phyloP scores from a whole-genome alignment of 2,113 vertebrate genomes.

The Dendrocopos noguchii region DNA sequence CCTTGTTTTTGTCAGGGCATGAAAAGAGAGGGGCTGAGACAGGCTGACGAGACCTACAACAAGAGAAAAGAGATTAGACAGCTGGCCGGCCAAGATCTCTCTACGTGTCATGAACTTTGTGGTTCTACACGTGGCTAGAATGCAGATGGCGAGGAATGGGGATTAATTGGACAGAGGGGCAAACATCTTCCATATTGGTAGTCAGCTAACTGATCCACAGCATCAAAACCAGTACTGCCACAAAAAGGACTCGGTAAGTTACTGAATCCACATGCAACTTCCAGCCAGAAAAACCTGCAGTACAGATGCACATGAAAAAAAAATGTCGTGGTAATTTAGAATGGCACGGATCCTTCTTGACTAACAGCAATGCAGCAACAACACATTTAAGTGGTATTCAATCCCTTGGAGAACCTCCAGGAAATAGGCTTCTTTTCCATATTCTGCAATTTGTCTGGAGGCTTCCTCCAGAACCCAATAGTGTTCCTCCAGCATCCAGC shows the following conservation, averaged over 20 bases:
- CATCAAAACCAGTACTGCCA: slow-evolving; percentile 41
- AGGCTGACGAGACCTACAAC: slow-evolving; percentile 88
- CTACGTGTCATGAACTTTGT: background rate
- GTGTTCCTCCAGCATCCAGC: slow-evolving; percentile 6
- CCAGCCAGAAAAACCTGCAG: slow-evolving; percentile 16
- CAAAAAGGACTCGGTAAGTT: slow-evolving; percentile 29
- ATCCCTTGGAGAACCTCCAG: background rate
- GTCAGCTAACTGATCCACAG: slow-evolving; percentile 78
- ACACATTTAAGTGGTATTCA: background rate
- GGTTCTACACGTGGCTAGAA: slow-evolving; percentile 63
- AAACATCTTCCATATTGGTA: slow-evolving; percentile 84
- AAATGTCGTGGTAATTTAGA: background rate
- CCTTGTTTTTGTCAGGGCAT: slow-evolving; percentile 99
- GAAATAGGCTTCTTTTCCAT: background rate
- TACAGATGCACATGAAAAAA: background rate
- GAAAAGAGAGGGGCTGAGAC: slow-evolving; percentile 91
- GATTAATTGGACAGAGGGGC: slow-evolving; percentile 70
- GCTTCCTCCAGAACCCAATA: background rate
- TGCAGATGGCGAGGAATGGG: slow-evolving; percentile 73
- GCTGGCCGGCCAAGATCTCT: background rate
- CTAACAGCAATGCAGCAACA: background rate
- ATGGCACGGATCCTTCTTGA: background rate
- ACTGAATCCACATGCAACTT: slow-evolving; percentile 42
- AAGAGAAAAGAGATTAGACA: slow-evolving; percentile 24
- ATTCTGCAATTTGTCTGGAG: background rate